Evolutionary conservation across 1,140 invertebrate species (phyloP).

Genomic region (Bradynema listronoti): DNA sequence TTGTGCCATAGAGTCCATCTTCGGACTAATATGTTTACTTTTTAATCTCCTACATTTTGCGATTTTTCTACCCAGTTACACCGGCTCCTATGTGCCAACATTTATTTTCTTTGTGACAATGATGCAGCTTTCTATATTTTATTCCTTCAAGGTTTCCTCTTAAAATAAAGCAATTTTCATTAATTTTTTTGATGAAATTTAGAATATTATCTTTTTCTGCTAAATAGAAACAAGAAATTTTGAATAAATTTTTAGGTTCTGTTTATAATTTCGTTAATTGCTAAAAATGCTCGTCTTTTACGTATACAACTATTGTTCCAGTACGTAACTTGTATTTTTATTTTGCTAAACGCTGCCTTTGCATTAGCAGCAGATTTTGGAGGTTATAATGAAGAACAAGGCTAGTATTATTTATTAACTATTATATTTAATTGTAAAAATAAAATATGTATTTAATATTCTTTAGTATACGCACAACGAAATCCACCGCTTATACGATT

Average conservation of each 20-base stretch:
- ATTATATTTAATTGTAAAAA: not conserved
- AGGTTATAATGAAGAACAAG: constrained; percentile 49
- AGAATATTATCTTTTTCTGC: not conserved
- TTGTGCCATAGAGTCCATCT: constrained; percentile 44
- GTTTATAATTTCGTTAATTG: constrained; percentile 45
- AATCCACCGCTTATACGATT: constrained; percentile 50
- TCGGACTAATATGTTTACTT: constrained; percentile 47
- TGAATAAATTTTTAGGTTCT: constrained; percentile 38
- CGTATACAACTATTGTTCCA: constrained; percentile 50
- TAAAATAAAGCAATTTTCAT: constrained; percentile 9
- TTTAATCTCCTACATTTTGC: constrained; percentile 50
- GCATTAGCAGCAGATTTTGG: constrained; percentile 54
- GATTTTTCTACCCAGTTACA: constrained; percentile 35
- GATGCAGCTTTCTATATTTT: constrained; percentile 44
- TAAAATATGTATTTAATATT: not conserved
- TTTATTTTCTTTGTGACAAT: constrained; percentile 42
- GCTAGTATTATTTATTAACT: constrained; percentile 6
- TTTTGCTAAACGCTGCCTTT: constrained; percentile 51
- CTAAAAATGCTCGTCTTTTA: constrained; percentile 35
- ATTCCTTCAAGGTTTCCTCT: constrained; percentile 42
- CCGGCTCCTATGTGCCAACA: constrained; percentile 23
- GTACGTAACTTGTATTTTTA: constrained; percentile 52
- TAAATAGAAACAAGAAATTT: constrained; percentile 7
- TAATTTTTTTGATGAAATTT: not conserved
- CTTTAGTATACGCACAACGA: constrained; percentile 34